These are phyloP conservation scores for Lycia hirtaria DNA, from an alignment of 2,888 invertebrate genomes.

Conservation along the genomic window DNA sequence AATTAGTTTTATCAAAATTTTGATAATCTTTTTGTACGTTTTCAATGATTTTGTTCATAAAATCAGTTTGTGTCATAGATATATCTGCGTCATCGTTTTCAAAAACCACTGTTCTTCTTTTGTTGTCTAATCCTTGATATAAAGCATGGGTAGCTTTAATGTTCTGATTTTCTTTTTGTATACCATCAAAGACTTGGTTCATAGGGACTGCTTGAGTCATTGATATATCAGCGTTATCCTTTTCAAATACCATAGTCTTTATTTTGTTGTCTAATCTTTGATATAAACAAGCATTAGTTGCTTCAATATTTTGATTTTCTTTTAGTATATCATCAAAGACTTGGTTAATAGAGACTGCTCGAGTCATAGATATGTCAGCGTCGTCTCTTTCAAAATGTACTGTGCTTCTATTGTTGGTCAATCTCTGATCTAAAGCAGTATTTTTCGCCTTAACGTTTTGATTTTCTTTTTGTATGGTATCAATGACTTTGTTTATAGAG, in stretches of 20 bases:
- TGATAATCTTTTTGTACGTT: neutral
- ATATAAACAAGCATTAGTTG: neutral
- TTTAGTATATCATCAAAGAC: neutral
- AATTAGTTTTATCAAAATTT: neutral
- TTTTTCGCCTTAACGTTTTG: neutral
- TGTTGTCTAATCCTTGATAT: neutral
- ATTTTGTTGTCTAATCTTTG: slow-evolving; percentile 24
- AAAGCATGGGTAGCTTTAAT: neutral
- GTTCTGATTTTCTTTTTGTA: slow-evolving; percentile 1
- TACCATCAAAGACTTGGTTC: slow-evolving; percentile 31
- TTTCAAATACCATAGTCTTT: slow-evolving; percentile 39
- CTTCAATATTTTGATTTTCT: neutral
- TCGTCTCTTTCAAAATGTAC: slow-evolving; percentile 22
- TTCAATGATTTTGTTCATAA: neutral
- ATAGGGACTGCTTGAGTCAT: slow-evolving; percentile 46
- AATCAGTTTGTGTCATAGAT: slow-evolving; percentile 44
- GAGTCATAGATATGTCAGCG: slow-evolving; percentile 47
- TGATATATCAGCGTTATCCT: slow-evolving; percentile 47
- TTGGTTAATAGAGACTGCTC: slow-evolving; percentile 42
- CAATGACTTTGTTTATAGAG: slow-evolving; percentile 31
- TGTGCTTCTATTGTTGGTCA: neutral
- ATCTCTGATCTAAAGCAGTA: neutral
- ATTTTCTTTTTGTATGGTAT: neutral
- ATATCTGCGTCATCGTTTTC: slow-evolving; percentile 42
- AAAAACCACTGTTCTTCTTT: slow-evolving; percentile 22